Base-by-base conservation (phyloP, 2,113 vertebrate genomes). In the Otis tarda region DNA sequence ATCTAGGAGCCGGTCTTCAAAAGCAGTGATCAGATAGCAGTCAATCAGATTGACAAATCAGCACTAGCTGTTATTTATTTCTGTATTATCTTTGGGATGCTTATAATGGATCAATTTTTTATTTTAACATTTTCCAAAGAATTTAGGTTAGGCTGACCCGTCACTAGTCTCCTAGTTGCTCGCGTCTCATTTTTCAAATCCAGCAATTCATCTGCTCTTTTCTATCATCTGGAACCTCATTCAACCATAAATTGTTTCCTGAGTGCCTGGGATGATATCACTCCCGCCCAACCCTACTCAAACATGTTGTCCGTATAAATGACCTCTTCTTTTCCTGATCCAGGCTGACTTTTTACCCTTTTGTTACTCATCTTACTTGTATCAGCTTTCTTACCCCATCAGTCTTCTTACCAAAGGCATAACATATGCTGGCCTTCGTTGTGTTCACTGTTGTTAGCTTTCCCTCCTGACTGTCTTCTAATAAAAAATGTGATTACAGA, bases 371-470 rank as follows among this genome's bases (percentile, higher is more conserved):
- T 45, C 9, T 56, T 43, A 69, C 30, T 50, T 74, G 10, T 35
- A 18, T 23, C 27, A 35, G 4, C 9, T 37, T 86, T 79, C 52
- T 53, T 20, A 43, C 4, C 17, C 20, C 67, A 18, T 14, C 23
- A 53, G 13, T 61, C 52, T 65, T 90, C 30, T 39, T 78, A 33
- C 37, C 3, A 6, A 81, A 71, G 22, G 5, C 5, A 33, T 18
- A 16, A 5, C 0, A 15, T 35, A 57, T 1, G 0, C 6, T 39
- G 11, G 4, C 4, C 25, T 53, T 74, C 3, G 2, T 33, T 61
- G 11, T 39, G 11, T 61, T 90, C 25, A 27, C 7, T 68, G 4
- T 22, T 47, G 4, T 14, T 37, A 68, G 30, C 7, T 49, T 64
- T 69, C 28, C 4, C 10, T 47, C 74, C 21, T 41, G 25, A 41